A percentile compares a stretch with the other conserved stretches of the same genome.
These are phyloP conservation scores for Tokudaia tokunoshimensis DNA, from an alignment of 2,797 vertebrate species.

Conservation along the genomic window DNA sequence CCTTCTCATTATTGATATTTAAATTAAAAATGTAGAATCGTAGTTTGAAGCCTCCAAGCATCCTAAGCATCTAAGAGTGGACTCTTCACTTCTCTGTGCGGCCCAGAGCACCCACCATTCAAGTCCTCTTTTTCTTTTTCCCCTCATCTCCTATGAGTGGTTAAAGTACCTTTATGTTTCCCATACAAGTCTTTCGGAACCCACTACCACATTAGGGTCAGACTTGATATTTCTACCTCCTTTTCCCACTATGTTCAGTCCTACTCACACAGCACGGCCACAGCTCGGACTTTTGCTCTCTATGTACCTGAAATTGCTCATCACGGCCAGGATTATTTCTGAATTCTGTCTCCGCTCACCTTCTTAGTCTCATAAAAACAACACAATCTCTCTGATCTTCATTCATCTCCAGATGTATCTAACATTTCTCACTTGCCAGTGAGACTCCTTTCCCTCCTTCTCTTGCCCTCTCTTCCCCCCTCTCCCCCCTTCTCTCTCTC, in stretches of 20 bases:
- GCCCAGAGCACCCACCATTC: neutral
- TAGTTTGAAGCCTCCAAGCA: slow-evolving; percentile 1
- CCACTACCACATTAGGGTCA: neutral
- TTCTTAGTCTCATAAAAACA: neutral
- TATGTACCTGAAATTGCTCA: neutral
- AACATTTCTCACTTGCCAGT: neutral
- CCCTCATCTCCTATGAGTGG: neutral
- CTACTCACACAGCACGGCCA: neutral
- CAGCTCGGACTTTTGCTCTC: neutral
- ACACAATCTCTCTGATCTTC: neutral
- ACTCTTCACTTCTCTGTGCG: neutral
- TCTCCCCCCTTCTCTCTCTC: neutral
- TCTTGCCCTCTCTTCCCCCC: neutral
- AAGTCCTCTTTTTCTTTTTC: neutral
- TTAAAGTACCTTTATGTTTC: neutral
- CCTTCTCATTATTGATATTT: neutral
- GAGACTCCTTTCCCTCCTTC: neutral
- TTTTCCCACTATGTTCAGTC: neutral
- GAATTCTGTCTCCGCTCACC: neutral
- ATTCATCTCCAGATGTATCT: neutral
- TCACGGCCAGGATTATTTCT: neutral
- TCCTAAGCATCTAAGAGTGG: neutral
- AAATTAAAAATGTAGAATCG: neutral
- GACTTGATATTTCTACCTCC: neutral
- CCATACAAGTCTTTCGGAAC: neutral